Base-by-base conservation (phyloP, 2,113 vertebrate species). In the Podiceps cristatus region DNA sequence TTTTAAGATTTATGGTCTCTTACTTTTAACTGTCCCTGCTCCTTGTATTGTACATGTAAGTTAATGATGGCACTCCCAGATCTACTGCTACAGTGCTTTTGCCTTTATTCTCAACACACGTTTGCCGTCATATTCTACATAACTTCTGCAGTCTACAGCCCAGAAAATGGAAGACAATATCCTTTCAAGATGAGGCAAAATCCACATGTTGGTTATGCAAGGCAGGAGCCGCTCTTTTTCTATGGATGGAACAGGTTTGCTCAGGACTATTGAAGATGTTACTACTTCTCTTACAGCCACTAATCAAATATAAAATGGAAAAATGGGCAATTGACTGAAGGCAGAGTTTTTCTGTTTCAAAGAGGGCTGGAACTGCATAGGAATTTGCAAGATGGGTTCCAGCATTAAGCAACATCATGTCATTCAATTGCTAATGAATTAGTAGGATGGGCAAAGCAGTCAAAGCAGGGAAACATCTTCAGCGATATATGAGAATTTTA, bases 21-120 rank as follows among this genome's bases (percentile, higher is more conserved):
- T 29, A 13, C 10, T 53, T 73, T 40, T 42, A 19, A 28, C 17
- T 62, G 40, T 69, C 11, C 29, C 18, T 75, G 18, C 15, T 22
- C 16, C 18, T 59, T 71, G 6, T 59, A 27, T 29, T 53, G 14
- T 56, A 18, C 0, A 1, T 23, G 14, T 47, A 11, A 62, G 7
- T 66, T 56, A 33, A 13, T 25, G 33, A 14, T 33, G 35, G 40
- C 22, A n/a, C 3, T 62, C 73, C 24, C 20, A 52, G 16, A 18
- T 27, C 44, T 56, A 28, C 45, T 29, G 27, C 5, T 44, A 18
- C 27, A 33, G 23, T 60, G 49, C 11, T 29, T n/a, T 56, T 59
- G 50, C 44, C 20, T 74, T 90, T 28, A 49, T 59, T 60, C 7
- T 45, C 28, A 45, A 23, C n/a, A 16, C 2, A 13, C 0, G 0